Conservation (phyloP, 2,888 invertebrate species). For the Andrena chrysosceles region DNA sequence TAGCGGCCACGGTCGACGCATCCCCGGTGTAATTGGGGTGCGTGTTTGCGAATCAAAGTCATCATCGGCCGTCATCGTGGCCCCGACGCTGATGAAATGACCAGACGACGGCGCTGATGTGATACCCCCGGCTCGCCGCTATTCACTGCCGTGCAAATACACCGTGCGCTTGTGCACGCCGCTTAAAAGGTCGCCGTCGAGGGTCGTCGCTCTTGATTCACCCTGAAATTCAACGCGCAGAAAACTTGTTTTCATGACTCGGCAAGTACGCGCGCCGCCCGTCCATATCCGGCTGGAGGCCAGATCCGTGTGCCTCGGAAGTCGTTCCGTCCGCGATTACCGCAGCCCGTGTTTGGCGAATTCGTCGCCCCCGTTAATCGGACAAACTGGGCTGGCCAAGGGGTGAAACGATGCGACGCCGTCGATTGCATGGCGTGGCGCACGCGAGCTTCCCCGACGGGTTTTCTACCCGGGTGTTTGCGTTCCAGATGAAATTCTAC, state of each 20-base stretch:
- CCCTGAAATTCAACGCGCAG: constrained; percentile 54
- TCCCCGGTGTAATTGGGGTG: constrained; percentile 82
- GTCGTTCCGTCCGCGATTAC: constrained; percentile 27
- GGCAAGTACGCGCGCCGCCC: constrained; percentile 15
- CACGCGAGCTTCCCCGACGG: background rate
- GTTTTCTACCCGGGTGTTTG: background rate
- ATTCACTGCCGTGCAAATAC: constrained; percentile 56
- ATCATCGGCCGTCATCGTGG: constrained; percentile 81
- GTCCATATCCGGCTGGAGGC: constrained; percentile 22
- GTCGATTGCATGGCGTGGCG: constrained; percentile 13
- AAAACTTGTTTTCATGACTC: constrained; percentile 53
- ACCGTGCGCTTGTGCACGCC: constrained; percentile 23
- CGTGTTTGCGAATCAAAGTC: constrained; percentile 85
- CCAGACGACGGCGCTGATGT: constrained; percentile 64
- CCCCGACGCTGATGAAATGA: constrained; percentile 73
- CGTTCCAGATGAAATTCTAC: constrained; percentile 17
- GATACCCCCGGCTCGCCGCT: constrained; percentile 33
- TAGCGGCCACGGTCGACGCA: constrained; percentile 67
- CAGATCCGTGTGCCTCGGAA: constrained; percentile 9
- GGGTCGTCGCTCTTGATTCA: constrained; percentile 64
- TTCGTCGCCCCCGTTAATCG: constrained; percentile 11
- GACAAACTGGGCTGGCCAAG: background rate
- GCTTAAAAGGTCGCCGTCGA: constrained; percentile 65
- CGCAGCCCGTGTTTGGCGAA: constrained; percentile 8
- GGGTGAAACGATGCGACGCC: constrained; percentile 11